phyloP scores from a whole-genome alignment of 2,888 invertebrate genomes.

The Scaptomyza tumidula region DNA sequence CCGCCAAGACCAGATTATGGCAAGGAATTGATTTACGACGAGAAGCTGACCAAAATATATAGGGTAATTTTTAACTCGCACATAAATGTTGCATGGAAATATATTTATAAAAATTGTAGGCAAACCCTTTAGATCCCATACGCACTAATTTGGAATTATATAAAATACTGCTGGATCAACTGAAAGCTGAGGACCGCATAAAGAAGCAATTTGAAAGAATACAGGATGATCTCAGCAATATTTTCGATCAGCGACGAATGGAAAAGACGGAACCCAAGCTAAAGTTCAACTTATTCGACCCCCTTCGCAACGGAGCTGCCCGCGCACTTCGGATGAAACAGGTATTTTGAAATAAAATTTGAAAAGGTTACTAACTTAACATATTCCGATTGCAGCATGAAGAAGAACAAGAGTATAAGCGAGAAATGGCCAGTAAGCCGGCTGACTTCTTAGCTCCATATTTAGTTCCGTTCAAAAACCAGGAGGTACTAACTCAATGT shows the following conservation, averaged over 20 bases:
- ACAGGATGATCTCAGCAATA: slow-evolving; percentile 82
- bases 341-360: slow-evolving; percentile 70
- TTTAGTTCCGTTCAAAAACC: slow-evolving; percentile 85
- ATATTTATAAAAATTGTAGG: slow-evolving; percentile 82
- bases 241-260: slow-evolving; percentile 84
- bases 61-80: slow-evolving; percentile 85
- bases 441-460: slow-evolving; percentile 87
- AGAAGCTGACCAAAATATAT: slow-evolving; percentile 88
- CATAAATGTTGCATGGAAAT: neutral
- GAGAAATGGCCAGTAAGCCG: slow-evolving; percentile 85
- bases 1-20: slow-evolving; percentile 90
- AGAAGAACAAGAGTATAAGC: slow-evolving; percentile 82
- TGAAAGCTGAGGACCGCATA: slow-evolving; percentile 87
- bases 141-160: slow-evolving; percentile 88
- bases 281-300: slow-evolving; percentile 86
- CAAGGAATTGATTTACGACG: slow-evolving; percentile 87
- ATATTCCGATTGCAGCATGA: slow-evolving; percentile 63
- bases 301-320: slow-evolving; percentile 86
- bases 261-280: slow-evolving; percentile 86
- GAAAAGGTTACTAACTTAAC: neutral
- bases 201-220: slow-evolving; percentile 86
- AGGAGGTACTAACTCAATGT: slow-evolving; percentile 61
- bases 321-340: slow-evolving; percentile 85
- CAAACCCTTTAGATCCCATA: slow-evolving; percentile 87
- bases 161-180: slow-evolving; percentile 87